Base-by-base conservation (phyloP, 1,140 invertebrate genomes). In the Heliconius melpomene region DNA sequence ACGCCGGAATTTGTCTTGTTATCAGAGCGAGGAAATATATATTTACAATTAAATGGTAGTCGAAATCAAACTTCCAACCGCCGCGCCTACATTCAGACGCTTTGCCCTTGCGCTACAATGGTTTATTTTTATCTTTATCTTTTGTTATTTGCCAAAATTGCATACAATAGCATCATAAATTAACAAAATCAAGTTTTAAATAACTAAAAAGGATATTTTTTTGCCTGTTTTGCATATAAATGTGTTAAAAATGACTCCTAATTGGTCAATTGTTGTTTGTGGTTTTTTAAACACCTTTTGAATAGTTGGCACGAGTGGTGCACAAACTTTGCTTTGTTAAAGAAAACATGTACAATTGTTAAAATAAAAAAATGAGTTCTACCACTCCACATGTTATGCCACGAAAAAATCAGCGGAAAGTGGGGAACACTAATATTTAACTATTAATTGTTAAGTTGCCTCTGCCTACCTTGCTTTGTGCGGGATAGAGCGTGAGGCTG, bases 251-350 rank as follows among this genome's bases (percentile, higher is more conserved):
- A 77, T 80, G 29, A 78, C 50, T 32, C 46, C 32, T 79, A 82
- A 81, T 82, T 79, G 60, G 74, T 18, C 66, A 75, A 76, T 82
- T 82, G 81, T 79, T 57, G 20, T 46, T 79, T 46, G 20, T 46
- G 38, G 7, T 79, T 82, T 76, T 75, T 23, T 40, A 29, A 52
- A 29, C 29, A 72, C 38, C 50, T 46, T 50, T 46, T 9, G 18
- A 26, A 9, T 6, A 57, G 54, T n/a, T 72, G 23, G 71, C 50
- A 78, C 50, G 71, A 73, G 71, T 18, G 60, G 29, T 66, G 26
- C 60, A 66, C 60, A n/a, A n/a, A 6, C 60, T 16, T n/a, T 13
- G 36, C 52, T 78, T 72, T 78, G 32, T 73, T 71, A 72, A 72
- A 29, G 7, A 26, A 66, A 29, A 29, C 3, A 18, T 57, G 18